Evolutionary conservation across 2,888 invertebrate genomes (phyloP), one percentile per base, ranked within the genome.

Genomic region (Celastrina argiolus): DNA sequence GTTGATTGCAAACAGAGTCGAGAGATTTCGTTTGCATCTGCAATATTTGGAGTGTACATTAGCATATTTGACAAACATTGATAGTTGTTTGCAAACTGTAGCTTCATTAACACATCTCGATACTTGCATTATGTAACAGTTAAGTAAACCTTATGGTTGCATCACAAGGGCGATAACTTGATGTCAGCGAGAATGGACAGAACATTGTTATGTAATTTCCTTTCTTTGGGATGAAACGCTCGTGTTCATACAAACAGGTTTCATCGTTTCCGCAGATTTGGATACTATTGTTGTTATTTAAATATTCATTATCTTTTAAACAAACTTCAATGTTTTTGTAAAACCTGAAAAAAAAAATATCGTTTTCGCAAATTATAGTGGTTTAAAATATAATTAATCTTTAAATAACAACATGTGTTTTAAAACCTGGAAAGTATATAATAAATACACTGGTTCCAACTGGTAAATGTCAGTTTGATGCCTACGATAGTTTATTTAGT

Each of bases 171-270:
- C 51, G 22, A 51, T 51, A 51, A 51, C 22, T 51, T 51, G 12
- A 36, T 36, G 26, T 56, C 1, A 0, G 28, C 18, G 39, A 18
- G 22, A 39, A 36, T 31, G 36, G 18, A 61, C 39, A 39, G 39
- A 7, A 61, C 39, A 39, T 45, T 45, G 4, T 61, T 61, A 61
- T 61, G 22, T 22, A 61, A 61, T 34, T 31, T 59, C 16, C 22
- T 14, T 14, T 14, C 22, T 61, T 5, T 39, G 12, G 59, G 61
- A 36, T 61, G 31, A 61, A 6, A 22, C 7, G 22, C 7, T 18
- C 34, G 36, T 36, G 39, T 39, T 14, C 10, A 16, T 34, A 12
- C 16, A 10, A 22, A 61, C 61, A 18, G 36, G 61, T 61, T 61
- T 36, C 39, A 45, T 45, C 18, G 18, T 45, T 26, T 51, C 12